Conservation (phyloP, 2,888 invertebrate species). For the Polyommatus icarus region DNA sequence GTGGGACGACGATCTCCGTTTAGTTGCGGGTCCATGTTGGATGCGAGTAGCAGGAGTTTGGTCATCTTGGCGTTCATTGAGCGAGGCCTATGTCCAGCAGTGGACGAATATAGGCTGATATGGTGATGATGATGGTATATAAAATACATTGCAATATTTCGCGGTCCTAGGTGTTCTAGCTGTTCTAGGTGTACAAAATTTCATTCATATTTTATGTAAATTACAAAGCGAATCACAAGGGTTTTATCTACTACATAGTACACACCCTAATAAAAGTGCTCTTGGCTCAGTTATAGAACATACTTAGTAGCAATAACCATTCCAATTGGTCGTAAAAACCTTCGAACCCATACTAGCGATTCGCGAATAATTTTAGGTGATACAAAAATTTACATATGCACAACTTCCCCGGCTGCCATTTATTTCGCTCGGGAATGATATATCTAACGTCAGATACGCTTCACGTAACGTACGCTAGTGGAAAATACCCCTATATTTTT, state of each 20-base stretch:
- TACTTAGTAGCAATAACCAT: background rate
- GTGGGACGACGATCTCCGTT: no score
- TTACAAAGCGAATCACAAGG: background rate
- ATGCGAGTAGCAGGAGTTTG: no score
- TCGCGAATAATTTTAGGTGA: constrained; percentile 17
- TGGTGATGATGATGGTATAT: no score
- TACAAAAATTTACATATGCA: constrained; percentile 8
- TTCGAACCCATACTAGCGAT: background rate
- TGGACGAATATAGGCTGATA: no score
- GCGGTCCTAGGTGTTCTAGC: no score
- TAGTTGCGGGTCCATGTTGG: no score
- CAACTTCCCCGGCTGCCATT: constrained; percentile 6
- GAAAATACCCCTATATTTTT: constrained; percentile 16
- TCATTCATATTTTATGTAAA: background rate
- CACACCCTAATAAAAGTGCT: background rate
- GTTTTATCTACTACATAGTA: background rate
- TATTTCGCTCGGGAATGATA: constrained; percentile 15
- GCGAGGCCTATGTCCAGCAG: no score
- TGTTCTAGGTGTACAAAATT: no score
- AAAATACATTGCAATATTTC: no score
- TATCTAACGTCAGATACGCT: constrained; percentile 24
- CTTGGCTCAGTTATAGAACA: background rate
- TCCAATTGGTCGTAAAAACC: background rate
- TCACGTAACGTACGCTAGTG: constrained; percentile 18
- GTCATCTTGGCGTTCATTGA: no score